Evolutionary conservation across 2,113 vertebrate species (phyloP), one percentile per base, ranked within the genome.

Genomic region (Tragelaphus buxtoni): DNA sequence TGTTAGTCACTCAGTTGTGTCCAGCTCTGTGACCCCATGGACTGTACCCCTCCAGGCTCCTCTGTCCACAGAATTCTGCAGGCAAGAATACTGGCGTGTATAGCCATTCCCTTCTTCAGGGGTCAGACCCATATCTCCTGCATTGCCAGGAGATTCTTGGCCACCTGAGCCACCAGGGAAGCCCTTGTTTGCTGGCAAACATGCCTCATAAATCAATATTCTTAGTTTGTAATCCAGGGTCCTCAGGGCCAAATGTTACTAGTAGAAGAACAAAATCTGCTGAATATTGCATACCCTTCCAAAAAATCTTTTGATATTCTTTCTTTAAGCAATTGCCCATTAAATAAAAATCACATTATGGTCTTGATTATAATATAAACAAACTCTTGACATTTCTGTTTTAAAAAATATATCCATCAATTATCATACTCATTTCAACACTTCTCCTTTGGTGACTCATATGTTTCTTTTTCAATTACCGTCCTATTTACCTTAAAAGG

Each of bases 401-500:
- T 94, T 72, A 45, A 94, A 95, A 95, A 51, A 39, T 22, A 56
- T 24, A 85, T 28, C 30, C 7, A 32, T 61, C 83, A 63, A 90
- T 79, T 63, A 42, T 35, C 13, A 28, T 49, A 61, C 17, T 60
- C 30, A 24, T 86, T 94, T 76, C 61, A 88, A 42, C n/a, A 86
- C 77, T 61, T 85, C 39, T 96, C 53, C 85, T 80, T 76, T 74
- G 47, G 60, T 96, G 63, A 97, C 97, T 98, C 98, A 97, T 96
- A 95, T 76, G 91, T 98, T 98, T 98, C 95, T 97, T 98, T 98
- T 96, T 98, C 98, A 98, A 98, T 98, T 98, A 97, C 45, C 60
- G 58, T 79, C 94, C 45, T 86, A 85, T 95, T 94, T 96, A 96
- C 92, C 69, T 96, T 96, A 69, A 69, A 39, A 22, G 18, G 60